phyloP scores from a whole-genome alignment of 2,797 vertebrate species.

The Acestrorhynchus altus region DNA sequence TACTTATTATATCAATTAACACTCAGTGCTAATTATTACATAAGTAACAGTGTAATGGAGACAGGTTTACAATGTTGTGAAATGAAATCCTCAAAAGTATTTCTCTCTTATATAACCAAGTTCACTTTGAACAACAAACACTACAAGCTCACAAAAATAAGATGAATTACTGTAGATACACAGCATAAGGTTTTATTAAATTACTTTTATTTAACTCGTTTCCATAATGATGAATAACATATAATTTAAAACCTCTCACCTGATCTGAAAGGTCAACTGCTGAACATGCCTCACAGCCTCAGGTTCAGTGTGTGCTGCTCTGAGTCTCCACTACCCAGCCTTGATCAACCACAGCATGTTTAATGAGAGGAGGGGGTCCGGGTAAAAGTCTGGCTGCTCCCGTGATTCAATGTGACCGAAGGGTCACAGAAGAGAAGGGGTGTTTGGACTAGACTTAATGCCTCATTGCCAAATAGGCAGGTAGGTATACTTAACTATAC shows the following conservation, averaged over 20 bases:
- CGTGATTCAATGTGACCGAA: constrained; percentile 40
- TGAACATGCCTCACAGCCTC: neutral
- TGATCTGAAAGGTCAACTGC: constrained; percentile 2
- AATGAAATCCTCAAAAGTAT: too few species aligned
- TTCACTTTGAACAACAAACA: too few species aligned
- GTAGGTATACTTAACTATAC: constrained; percentile 7
- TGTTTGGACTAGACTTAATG: neutral
- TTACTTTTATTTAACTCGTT: too few species aligned
- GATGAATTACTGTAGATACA: too few species aligned
- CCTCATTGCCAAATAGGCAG: neutral
- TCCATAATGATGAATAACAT: neutral
- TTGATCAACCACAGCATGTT: constrained; percentile 1
- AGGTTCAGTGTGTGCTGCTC: neutral
- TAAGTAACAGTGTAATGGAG: neutral
- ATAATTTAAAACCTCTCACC: constrained; percentile 6
- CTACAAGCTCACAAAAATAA: too few species aligned
- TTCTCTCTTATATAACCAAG: too few species aligned
- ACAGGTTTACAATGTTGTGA: neutral
- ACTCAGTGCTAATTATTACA: too few species aligned
- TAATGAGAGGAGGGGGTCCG: neutral
- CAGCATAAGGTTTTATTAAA: too few species aligned
- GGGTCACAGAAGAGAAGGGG: constrained; percentile 50
- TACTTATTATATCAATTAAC: too few species aligned
- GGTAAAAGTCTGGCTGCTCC: neutral
- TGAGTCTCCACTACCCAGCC: constrained; percentile 20